Evolutionary conservation across 2,888 invertebrate genomes (phyloP).

Genomic region (Leptinotarsa haldemani): DNA sequence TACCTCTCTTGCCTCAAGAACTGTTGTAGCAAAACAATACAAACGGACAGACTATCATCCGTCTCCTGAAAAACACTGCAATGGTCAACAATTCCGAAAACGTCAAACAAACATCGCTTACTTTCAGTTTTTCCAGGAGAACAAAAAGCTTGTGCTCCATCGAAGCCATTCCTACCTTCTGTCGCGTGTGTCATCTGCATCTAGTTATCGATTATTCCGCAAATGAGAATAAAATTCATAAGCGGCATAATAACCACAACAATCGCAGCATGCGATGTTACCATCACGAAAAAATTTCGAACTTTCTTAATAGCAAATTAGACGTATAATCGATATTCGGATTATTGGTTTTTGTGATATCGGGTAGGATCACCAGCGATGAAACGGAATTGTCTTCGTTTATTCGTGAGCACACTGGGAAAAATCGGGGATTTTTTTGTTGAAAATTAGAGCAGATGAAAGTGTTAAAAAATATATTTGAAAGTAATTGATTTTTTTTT

Average conservation of each 20-base stretch:
- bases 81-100: conserved; percentile 24
- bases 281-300: conserved; percentile 9
- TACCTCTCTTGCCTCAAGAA: conserved; percentile 54
- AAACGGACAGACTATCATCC: conserved; percentile 55
- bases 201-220: conserved; percentile 57
- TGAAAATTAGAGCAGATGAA: no score
- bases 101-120: conserved; percentile 37
- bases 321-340: background rate
- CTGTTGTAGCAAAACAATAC: conserved; percentile 57
- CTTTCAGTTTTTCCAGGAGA: conserved; percentile 57
- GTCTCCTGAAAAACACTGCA: conserved; percentile 52
- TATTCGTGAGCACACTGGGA: no score
- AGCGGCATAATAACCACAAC: conserved; percentile 40
- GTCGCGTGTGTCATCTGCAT: conserved; percentile 57
- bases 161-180: conserved; percentile 56
- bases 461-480: no score
- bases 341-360: background rate
- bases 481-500: no score
- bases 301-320: background rate
- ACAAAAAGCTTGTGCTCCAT: conserved; percentile 57
- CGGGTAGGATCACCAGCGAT: background rate
- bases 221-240: conserved; percentile 56
- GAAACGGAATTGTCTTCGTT: no score
- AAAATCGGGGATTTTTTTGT: no score
- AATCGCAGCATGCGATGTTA: conserved; percentile 50